These are phyloP conservation scores for Eupithecia abbreviata DNA, from an alignment of 2,888 invertebrate species.

Conservation along the genomic window DNA sequence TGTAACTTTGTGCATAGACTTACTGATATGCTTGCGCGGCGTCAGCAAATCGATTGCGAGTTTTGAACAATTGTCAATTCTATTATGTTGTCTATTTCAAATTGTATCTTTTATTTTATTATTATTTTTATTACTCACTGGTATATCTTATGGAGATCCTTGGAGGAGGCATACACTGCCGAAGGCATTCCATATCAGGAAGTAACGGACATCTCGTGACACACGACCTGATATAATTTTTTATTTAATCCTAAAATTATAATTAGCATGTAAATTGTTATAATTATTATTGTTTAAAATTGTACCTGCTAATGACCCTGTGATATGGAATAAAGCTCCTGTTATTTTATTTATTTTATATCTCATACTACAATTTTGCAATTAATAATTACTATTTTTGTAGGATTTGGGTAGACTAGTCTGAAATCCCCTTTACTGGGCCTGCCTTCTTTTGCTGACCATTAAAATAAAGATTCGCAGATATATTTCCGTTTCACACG, in stretches of 20 bases:
- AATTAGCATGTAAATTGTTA: too few relatives aligned
- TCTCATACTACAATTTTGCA: not conserved
- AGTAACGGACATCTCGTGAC: too few relatives aligned
- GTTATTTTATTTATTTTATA: too few relatives aligned
- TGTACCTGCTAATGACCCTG: too few relatives aligned
- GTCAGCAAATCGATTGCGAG: not conserved
- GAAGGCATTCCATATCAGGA: too few relatives aligned
- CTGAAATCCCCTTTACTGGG: not conserved
- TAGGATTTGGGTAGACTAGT: not conserved
- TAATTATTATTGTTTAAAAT: too few relatives aligned
- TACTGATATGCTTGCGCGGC: not conserved
- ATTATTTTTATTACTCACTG: too few relatives aligned
- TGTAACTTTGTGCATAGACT: constrained; percentile 29
- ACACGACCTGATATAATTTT: too few relatives aligned
- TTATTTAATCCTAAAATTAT: too few relatives aligned
- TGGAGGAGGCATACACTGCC: too few relatives aligned
- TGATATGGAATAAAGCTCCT: too few relatives aligned
- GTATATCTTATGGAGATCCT: too few relatives aligned
- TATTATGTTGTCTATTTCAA: not conserved
- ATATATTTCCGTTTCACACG: constrained; percentile 78
- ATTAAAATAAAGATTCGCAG: constrained; percentile 71
- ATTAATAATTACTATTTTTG: not conserved
- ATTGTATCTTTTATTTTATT: not conserved
- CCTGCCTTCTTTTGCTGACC: not conserved
- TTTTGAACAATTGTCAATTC: constrained; percentile 7